phyloP scores from a whole-genome alignment of 2,888 invertebrate species.

The Hyppa rectilinea region DNA sequence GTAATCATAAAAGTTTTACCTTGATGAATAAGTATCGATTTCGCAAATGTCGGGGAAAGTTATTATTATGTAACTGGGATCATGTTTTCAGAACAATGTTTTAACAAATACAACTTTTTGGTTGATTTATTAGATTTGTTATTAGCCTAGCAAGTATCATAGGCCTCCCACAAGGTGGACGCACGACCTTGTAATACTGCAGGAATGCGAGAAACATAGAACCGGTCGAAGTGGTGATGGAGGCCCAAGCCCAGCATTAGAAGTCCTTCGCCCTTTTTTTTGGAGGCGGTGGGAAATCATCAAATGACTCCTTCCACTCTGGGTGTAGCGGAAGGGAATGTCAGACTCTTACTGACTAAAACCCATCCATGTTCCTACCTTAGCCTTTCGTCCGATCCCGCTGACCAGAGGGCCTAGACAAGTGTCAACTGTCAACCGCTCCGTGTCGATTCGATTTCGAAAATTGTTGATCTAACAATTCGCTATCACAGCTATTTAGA shows the following conservation, averaged over 20 bases:
- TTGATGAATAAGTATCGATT: constrained; percentile 48
- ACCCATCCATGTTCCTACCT: no score
- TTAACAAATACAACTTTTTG: constrained; percentile 4
- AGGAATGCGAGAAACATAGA: background rate
- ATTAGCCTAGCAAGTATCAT: background rate
- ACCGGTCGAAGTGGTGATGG: background rate
- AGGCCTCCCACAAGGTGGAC: background rate
- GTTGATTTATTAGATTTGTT: constrained; percentile 7
- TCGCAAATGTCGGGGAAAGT: constrained; percentile 32
- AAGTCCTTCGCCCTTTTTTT: background rate
- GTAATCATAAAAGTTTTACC: constrained; percentile 60
- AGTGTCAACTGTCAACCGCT: no score
- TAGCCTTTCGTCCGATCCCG: no score
- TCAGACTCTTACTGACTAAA: no score
- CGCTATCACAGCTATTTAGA: no score
- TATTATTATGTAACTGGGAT: constrained; percentile 32
- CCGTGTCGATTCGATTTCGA: no score
- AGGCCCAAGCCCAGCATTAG: background rate
- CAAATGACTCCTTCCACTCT: no score
- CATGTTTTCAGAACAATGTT: constrained; percentile 17
- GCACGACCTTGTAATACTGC: background rate
- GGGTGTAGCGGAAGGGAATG: no score
- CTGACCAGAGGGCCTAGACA: no score
- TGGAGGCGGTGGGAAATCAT: no score
- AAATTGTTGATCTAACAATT: no score